Evolutionary conservation across 2,113 vertebrate genomes (phyloP).

Genomic region (Scalopus aquaticus): DNA sequence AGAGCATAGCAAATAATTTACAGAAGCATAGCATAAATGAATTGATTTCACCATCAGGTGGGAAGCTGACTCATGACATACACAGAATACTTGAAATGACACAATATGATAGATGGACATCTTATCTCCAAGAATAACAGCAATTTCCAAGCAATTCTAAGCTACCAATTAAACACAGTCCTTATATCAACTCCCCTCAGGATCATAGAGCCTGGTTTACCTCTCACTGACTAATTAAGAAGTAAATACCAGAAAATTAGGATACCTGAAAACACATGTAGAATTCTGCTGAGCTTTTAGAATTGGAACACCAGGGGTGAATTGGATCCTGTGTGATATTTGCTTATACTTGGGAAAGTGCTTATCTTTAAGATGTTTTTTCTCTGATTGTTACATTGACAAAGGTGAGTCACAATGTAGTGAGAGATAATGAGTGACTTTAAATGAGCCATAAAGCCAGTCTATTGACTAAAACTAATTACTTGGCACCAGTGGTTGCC

Average conservation of each 20-base stretch:
- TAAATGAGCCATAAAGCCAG: constrained; percentile 7
- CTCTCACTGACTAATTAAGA: constrained; percentile 54
- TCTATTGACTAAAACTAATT: constrained; percentile 14
- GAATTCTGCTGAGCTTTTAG: constrained; percentile 39
- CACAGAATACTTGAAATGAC: neutral
- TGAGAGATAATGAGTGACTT: constrained; percentile 5
- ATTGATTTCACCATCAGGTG: neutral
- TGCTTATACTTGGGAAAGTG: neutral
- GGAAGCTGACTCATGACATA: neutral
- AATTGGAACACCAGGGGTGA: neutral
- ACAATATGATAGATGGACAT: neutral
- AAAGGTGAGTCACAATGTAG: neutral
- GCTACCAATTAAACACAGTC: neutral
- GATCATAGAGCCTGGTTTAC: neutral
- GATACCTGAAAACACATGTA: neutral
- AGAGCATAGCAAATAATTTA: neutral
- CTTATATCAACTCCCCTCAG: neutral
- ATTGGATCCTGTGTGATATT: neutral
- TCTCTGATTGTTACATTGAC: neutral
- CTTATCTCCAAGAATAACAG: neutral
- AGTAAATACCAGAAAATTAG: constrained; percentile 39
- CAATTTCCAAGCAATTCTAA: neutral
- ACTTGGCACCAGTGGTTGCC: neutral
- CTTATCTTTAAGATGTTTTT: neutral
- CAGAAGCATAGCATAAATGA: neutral